Evolutionary conservation across 2,888 invertebrate genomes (phyloP).

Genomic region (Melanostoma mellinum): DNA sequence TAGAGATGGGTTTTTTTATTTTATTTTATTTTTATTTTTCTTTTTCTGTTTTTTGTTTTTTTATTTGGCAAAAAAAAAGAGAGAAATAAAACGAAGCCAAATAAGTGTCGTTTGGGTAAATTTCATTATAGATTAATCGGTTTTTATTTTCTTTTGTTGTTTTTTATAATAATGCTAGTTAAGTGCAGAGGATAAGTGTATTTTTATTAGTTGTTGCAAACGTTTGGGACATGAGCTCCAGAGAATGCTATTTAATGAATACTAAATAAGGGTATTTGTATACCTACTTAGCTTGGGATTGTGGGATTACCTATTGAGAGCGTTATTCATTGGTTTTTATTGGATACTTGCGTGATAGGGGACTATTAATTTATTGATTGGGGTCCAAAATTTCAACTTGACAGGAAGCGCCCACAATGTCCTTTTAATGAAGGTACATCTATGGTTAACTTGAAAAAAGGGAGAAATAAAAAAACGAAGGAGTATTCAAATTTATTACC

Average conservation of each 20-base stretch:
- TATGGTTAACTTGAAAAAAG: no score
- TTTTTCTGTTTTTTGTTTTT: neutral
- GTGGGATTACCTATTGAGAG: no score
- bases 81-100: conserved; percentile 30
- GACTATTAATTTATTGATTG: no score
- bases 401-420: no score
- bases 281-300: neutral
- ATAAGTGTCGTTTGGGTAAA: conserved; percentile 34
- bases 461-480: no score
- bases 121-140: conserved; percentile 41
- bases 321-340: no score
- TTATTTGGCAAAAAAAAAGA: conserved; percentile 3
- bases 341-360: no score
- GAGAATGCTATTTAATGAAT: neutral
- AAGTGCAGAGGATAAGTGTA: neutral
- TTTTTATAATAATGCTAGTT: neutral
- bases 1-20: conserved; percentile 37
- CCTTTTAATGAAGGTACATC: no score
- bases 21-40: neutral
- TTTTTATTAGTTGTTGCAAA: neutral
- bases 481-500: no score
- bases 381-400: no score
- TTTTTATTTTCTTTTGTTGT: conserved; percentile 31
- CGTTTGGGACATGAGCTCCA: neutral
- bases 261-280: neutral